phyloP scores from a whole-genome alignment of 2,797 vertebrate species.

The Anguilla megastoma region DNA sequence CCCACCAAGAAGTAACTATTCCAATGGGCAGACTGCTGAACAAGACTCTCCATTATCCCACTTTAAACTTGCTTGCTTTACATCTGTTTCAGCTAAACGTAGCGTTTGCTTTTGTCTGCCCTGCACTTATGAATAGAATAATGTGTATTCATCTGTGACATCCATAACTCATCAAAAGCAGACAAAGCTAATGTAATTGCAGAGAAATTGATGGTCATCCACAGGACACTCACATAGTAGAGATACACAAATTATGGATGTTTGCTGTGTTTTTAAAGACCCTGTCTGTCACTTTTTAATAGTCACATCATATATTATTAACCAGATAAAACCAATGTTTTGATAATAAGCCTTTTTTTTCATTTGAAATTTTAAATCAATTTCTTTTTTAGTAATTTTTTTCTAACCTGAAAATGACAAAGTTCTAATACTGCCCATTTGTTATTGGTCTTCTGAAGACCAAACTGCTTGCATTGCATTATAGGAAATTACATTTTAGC shows the following conservation, averaged over 20 bases:
- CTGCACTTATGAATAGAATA: not conserved
- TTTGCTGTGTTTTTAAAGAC: not conserved
- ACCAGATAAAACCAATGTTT: not conserved
- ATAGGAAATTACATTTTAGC: not conserved
- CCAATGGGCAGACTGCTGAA: too few relatives aligned
- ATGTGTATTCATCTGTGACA: not conserved
- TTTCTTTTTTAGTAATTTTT: not conserved
- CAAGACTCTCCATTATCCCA: too few relatives aligned
- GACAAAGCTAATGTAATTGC: not conserved
- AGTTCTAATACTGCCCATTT: not conserved
- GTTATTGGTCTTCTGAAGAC: not conserved
- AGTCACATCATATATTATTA: not conserved
- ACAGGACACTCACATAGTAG: not conserved
- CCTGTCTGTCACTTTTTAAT: not conserved
- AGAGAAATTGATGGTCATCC: not conserved
- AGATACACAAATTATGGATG: not conserved
- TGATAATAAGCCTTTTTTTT: not conserved
- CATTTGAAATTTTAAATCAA: not conserved
- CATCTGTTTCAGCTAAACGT: conserved; percentile 11
- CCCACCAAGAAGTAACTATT: conserved; percentile 63
- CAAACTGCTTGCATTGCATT: not conserved
- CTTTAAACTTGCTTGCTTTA: not conserved
- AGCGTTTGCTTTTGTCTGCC: not conserved
- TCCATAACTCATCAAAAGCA: not conserved
- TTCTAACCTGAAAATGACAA: too few relatives aligned